phyloP scores from a whole-genome alignment of 2,113 vertebrate genomes.

The Corythoichthys intestinalis region DNA sequence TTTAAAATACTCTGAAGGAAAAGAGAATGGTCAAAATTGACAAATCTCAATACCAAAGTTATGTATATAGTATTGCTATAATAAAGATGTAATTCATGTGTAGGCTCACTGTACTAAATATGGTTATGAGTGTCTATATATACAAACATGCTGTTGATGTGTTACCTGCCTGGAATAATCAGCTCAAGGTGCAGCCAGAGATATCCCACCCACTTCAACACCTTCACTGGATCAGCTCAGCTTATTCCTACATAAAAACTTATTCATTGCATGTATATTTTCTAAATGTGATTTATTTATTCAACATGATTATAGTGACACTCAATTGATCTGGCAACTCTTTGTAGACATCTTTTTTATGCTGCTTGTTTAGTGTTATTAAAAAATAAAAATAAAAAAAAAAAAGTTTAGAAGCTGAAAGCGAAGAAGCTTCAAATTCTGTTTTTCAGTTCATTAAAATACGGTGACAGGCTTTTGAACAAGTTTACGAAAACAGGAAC shows the following conservation, averaged over 20 bases:
- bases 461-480: too few species aligned
- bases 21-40: not conserved
- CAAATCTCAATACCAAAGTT: not conserved
- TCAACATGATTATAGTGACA: constrained; percentile 1
- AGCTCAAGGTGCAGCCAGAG: constrained; percentile 55
- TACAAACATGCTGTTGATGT: constrained; percentile 27
- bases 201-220: constrained; percentile 40
- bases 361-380: too few species aligned
- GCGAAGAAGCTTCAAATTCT: not conserved
- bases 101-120: constrained; percentile 9
- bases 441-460: not conserved
- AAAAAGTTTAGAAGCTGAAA: too few species aligned
- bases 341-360: not conserved
- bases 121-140: constrained; percentile 7
- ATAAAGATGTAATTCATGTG: constrained; percentile 13
- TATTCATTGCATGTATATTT: constrained; percentile 25
- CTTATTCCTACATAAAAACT: constrained; percentile 17
- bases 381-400: too few species aligned
- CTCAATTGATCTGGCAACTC: not conserved
- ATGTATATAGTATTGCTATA: not conserved
- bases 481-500: too few species aligned
- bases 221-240: constrained; percentile 21
- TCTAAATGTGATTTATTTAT: constrained; percentile 22
- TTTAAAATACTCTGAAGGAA: not conserved
- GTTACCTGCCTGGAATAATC: constrained; percentile 52